Conservation (phyloP, 2,888 invertebrate species). For the Cosmopolites sordidus region DNA sequence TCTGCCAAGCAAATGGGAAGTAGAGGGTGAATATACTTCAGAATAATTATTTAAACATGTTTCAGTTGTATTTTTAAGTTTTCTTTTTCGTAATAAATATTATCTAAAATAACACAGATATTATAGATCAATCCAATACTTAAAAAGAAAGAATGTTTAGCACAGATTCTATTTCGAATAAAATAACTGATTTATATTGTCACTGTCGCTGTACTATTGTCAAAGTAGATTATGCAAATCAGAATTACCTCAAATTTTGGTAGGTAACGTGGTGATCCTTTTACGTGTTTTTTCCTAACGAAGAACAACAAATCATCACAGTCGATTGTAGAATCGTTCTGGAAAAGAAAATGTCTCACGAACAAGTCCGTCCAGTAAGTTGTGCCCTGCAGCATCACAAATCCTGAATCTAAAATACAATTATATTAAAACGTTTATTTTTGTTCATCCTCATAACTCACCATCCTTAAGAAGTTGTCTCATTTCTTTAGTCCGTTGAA, state of each 20-base stretch:
- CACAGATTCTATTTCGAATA: no score
- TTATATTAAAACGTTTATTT: not conserved
- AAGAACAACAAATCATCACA: slow-evolving; percentile 94
- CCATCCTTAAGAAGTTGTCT: slow-evolving; percentile 84
- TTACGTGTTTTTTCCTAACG: slow-evolving; percentile 87
- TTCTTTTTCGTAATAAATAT: no score
- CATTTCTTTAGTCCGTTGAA: slow-evolving; percentile 88
- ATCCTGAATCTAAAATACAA: slow-evolving; percentile 71
- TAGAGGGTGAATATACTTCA: no score
- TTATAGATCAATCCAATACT: no score
- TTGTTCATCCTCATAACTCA: slow-evolving; percentile 37
- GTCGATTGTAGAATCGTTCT: slow-evolving; percentile 82
- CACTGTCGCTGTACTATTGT: no score
- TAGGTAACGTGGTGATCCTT: slow-evolving; percentile 79
- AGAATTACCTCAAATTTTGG: slow-evolving; percentile 79
- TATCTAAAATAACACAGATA: no score
- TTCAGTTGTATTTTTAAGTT: no score
- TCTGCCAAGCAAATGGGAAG: no score
- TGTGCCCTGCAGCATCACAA: slow-evolving; percentile 87
- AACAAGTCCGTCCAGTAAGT: slow-evolving; percentile 96
- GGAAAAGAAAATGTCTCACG: slow-evolving; percentile 88
- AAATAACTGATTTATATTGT: no score
- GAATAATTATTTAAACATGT: no score
- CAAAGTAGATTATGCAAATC: not conserved
- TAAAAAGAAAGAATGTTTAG: no score